Evolutionary conservation across 2,113 vertebrate genomes (phyloP), one percentile per base, ranked within the genome.

Genomic region (Rafetus swinhoei): DNA sequence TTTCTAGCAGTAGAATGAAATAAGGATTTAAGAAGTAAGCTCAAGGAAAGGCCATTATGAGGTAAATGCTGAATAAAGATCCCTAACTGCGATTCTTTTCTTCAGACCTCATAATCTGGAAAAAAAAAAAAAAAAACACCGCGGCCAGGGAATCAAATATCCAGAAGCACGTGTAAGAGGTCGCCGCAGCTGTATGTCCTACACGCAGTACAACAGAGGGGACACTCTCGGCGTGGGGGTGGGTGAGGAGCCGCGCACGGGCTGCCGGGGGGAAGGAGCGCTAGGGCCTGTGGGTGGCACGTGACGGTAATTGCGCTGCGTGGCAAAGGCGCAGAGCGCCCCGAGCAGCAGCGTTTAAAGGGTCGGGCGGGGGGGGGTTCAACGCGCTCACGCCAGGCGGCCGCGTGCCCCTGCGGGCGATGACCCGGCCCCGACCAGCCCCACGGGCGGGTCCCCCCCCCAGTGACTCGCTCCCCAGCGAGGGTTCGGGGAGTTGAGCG

Each of bases 291-390:
- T 4, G 62, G 62, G n/a, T 8, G 32, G 62, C 32, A 3, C 4
- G 32, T 35, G 65, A 35, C n/a, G 65, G 62, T 32, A 24, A 15
- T 19, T 21, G 22, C 32, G 19, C 50, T 24, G 18, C 69, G 8
- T 35, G 52, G 53, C 35, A 8, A 87, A 27, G 13, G n/a, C 4
- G 53, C n/a, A n/a, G 25, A 52, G 45, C 9, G 25, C 53, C 27
- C 29, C 35, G 21, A 3, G n/a, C 56, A 53, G 27, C 1, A 69
- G 3, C n/a, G 7, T 15, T 14, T 22, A 8, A n/a, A 74, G 2
- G 27, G 3, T 16, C 16, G 9, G 21, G 3, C 1, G 12, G 29
- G 21, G 60, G 1, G 2, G 0, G 19, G 65, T 5, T 79, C n/a
- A 29, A 1, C 22, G 6, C 62, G 5, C 25, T 8, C 25, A n/a